Evolutionary conservation across 2,797 vertebrate species (phyloP), one percentile per base, ranked within the genome.

Genomic region (Neoniphon sammara): DNA sequence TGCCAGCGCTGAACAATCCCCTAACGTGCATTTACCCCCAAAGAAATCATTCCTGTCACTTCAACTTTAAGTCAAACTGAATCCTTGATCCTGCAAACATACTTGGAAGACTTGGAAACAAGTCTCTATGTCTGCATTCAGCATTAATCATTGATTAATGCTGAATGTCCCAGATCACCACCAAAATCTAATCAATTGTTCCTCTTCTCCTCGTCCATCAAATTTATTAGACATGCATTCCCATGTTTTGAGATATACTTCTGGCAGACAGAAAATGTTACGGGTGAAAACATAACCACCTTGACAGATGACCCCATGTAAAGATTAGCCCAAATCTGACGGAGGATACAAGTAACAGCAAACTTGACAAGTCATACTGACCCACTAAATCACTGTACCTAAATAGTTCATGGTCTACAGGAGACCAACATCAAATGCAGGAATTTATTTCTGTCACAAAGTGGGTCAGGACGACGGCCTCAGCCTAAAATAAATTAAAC

Each of bases 361-460:
- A 74, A 23, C 18, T 25, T 27, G 34, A 65, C 55, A 75, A 50
- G 59, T 54, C 42, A 66, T 18, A 39, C 25, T 85, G 86, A 89
- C 84, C 85, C 34, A 86, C 64, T 88, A 81, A 82, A 64, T 68
- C 21, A 42, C n/a, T 18, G 17, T 0, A 0, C 46, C 52, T 44
- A 76, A 73, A 85, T 31, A 77, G 67, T 49, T 74, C 57, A 78
- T 74, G 61, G 75, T 74, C 44, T 67, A 5, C 58, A 68, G 44
- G 55, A 75, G 47, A 56, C 7, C 1, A 2, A 20, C 46, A 59
- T 46, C 84, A 86, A 76, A 80, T 85, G 83, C 30, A 73, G 7
- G 7, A 23, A 66, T 82, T 87, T 80, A 87, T 77, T 83, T 87
- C 31, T 76, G 75, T 88, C 88, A 83, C 74, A 70, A 88, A 90